These are phyloP conservation scores for Argyresthia albistria DNA, from an alignment of 2,888 invertebrate genomes.

Conservation along the genomic window DNA sequence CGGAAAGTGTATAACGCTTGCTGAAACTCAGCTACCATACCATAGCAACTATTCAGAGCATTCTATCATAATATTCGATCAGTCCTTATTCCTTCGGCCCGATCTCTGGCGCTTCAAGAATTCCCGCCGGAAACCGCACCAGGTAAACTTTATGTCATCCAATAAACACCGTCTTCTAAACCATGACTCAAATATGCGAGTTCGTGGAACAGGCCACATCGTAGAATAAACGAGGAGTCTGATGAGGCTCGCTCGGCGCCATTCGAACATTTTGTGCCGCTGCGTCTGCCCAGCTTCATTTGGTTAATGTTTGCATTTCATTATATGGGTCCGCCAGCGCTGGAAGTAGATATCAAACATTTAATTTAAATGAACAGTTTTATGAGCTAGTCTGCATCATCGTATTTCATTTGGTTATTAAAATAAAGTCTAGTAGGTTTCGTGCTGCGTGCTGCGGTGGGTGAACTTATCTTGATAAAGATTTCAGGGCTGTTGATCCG, in stretches of 20 bases:
- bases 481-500: conserved; percentile 62
- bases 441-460: conserved; percentile 6
- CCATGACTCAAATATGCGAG: background rate
- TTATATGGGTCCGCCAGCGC: conserved; percentile 18
- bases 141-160: conserved; percentile 36
- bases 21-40: no score
- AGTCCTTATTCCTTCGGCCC: background rate
- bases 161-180: conserved; percentile 25
- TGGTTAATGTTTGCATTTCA: conserved; percentile 24
- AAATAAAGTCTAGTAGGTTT: background rate
- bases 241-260: conserved; percentile 30
- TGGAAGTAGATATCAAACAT: background rate
- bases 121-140: conserved; percentile 55
- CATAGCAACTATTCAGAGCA: no score
- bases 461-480: conserved; percentile 53
- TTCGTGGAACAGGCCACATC: conserved; percentile 27
- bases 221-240: conserved; percentile 33
- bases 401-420: background rate
- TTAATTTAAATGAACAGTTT: background rate
- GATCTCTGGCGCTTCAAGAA: conserved; percentile 29
- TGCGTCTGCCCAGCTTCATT: background rate
- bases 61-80: background rate
- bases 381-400: no score
- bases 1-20: no score
- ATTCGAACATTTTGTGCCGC: conserved; percentile 11